Evolutionary conservation across 1,140 invertebrate genomes (phyloP), one percentile per base, ranked within the genome.

Genomic region (Dysdera silvatica): DNA sequence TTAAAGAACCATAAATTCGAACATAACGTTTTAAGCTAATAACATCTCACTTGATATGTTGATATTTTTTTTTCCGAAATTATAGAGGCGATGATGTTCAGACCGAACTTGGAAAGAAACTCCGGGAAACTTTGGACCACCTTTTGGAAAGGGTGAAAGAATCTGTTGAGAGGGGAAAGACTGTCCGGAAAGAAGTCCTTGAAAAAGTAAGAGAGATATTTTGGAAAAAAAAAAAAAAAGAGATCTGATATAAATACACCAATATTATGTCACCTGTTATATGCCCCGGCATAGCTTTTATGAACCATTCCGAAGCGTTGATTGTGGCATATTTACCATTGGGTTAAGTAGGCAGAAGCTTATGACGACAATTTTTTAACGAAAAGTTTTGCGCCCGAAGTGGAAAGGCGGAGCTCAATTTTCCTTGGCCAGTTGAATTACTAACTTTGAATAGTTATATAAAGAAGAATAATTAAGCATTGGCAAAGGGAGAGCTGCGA

Each of bases 111-210:
- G 53, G 45, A 2, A 45, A 63, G 31, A 48, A 45, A 18, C 16
- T 65, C 37, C 58, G 40, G 35, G 57, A 65, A 16, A n/a, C 10
- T 18, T 40, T 60, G 14, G 63, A 65, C 16, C 32, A 65, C 10
- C 33, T 65, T 18, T 20, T 60, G 26, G 33, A 60, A 23, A 65
- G 60, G 29, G 26, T 65, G 7, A 65, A 65, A 47, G 63, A 65
- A 28, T 49, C 63, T 24, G 37, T 65, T 24, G 63, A 65, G 16
- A 49, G 58, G 3, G 61, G 61, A 51, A 64, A 58, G 31, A 29
- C 16, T 16, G 23, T 64, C 47, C 35, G 28, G n/a, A 48, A 62
- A 29, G 49, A 64, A 2, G 10, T 3, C 0, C 26, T 64, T 7
- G 61, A 58, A 18, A 64, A 64, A 40, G 61, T 64, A 47, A 32